Evolutionary conservation across 2,113 vertebrate species (phyloP).

Genomic region (Thermophis baileyi): DNA sequence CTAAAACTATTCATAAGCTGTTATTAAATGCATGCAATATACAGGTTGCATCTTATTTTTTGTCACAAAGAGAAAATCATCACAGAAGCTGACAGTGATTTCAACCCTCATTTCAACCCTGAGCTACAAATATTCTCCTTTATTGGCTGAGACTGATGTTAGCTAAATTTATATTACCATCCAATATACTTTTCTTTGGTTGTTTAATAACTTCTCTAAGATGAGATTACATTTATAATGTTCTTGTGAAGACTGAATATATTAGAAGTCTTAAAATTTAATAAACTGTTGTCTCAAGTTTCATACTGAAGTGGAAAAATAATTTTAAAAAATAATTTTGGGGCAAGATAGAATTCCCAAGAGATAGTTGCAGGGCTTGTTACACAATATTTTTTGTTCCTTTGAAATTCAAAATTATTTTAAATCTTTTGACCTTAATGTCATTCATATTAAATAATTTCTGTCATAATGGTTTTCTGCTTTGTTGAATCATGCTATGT

Average conservation of each 20-base stretch:
- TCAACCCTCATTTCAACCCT: no score
- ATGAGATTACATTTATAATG: constrained; percentile 7
- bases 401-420: background rate
- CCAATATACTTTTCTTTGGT: background rate
- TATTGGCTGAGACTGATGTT: background rate
- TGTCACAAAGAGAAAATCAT: background rate
- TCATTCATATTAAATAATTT: background rate
- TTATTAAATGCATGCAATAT: background rate
- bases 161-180: background rate
- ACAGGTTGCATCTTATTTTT: background rate
- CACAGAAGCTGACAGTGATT: background rate
- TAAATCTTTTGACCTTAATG: background rate
- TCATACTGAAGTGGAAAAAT: background rate
- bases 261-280: constrained; percentile 12
- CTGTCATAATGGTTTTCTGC: background rate
- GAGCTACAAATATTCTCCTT: no score
- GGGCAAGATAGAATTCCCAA: background rate
- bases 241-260: background rate
- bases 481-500: background rate
- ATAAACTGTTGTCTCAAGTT: background rate
- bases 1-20: background rate
- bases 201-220: background rate
- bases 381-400: background rate
- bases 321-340: constrained; percentile 2
- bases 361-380: background rate